Conservation (phyloP, 92 coral and sea anemone genomes). For the Palythoa heliodiscus region DNA sequence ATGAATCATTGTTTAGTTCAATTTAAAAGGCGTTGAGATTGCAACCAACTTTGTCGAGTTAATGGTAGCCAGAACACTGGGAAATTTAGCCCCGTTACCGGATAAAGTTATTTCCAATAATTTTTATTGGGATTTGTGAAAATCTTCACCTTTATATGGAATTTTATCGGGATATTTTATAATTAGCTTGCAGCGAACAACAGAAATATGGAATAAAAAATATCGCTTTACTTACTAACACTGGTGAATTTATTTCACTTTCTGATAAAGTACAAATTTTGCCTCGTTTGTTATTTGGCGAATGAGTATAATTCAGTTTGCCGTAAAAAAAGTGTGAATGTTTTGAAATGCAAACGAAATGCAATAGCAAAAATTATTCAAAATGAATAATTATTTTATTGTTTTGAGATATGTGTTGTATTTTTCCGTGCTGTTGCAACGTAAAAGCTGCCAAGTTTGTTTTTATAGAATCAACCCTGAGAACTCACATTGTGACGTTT, state of each 20-base stretch:
- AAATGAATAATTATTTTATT: slow-evolving; percentile 26
- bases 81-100: neutral
- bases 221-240: neutral
- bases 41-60: neutral
- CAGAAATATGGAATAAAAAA: neutral
- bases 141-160: neutral
- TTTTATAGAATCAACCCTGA: slow-evolving; percentile 1
- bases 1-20: slow-evolving; percentile 9
- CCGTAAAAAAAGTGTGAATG: neutral
- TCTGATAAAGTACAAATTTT: neutral
- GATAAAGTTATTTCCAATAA: neutral
- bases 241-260: neutral
- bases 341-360: neutral
- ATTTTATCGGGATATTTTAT: neutral
- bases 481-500: slow-evolving; percentile 14
- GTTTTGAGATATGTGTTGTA: slow-evolving; percentile 1
- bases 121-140: neutral
- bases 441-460: slow-evolving; percentile 14
- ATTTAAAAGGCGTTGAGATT: slow-evolving; percentile 23
- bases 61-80: neutral
- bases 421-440: neutral
- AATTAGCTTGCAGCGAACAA: neutral
- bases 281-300: neutral
- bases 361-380: neutral
- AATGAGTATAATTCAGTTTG: neutral